Percentiles rank a stretch among this genome's conserved stretches.
Conservation (phyloP, 2,113 vertebrate species). For the Calypte anna region DNA sequence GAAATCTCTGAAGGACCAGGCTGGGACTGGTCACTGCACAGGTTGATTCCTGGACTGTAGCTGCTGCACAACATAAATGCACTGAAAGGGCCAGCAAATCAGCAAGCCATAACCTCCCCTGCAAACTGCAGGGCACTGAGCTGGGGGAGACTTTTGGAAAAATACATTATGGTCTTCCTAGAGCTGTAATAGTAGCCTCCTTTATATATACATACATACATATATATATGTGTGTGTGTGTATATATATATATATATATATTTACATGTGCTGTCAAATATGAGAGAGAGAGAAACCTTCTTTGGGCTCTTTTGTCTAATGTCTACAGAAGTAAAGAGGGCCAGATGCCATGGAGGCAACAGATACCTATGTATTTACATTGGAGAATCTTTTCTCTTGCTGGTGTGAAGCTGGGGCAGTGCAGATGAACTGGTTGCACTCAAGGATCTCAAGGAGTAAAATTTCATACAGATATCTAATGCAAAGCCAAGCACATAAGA, state of each 20-base stretch:
- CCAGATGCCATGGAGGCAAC: not conserved
- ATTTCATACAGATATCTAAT: not conserved
- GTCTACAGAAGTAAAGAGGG: not conserved
- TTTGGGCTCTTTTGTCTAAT: not conserved
- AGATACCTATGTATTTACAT: rapidly evolving
- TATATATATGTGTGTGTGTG: too few species aligned
- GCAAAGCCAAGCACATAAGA: not conserved
- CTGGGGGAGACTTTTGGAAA: not conserved
- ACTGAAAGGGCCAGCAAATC: not conserved
- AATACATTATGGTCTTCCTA: not conserved
- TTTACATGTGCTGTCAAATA: not conserved
- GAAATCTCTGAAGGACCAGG: not conserved
- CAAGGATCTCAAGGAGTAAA: not conserved
- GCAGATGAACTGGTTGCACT: not conserved
- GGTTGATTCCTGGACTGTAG: not conserved
- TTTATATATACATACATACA: not conserved
- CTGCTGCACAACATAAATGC: not conserved
- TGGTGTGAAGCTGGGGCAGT: not conserved
- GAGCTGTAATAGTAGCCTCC: not conserved
- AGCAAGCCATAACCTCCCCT: not conserved
- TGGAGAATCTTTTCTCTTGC: not conserved
- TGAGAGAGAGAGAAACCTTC: not conserved
- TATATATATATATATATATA: too few species aligned
- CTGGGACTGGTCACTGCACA: rapidly evolving
- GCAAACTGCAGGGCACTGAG: not conserved